These are phyloP conservation scores for Seriola rivoliana DNA, from an alignment of 2,113 vertebrate genomes.

Conservation along the genomic window DNA sequence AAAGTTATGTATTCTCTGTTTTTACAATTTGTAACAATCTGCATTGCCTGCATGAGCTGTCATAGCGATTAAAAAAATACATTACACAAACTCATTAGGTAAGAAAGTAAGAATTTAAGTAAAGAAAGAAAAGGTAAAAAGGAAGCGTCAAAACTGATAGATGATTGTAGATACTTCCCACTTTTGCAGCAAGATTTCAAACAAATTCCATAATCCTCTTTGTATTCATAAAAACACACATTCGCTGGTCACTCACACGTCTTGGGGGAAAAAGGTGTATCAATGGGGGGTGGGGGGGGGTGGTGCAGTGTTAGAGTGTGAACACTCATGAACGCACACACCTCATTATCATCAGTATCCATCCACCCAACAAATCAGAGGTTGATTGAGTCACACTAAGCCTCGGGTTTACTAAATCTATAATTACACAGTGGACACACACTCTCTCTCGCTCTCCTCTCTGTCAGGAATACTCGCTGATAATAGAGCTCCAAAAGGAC, in stretches of 20 bases:
- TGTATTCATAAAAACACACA: not conserved
- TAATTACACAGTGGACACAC: slow-evolving; percentile 64
- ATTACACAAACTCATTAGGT: not conserved
- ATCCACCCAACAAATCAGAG: slow-evolving; percentile 62
- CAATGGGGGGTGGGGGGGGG: not conserved
- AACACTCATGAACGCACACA: not conserved
- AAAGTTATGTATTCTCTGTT: not conserved
- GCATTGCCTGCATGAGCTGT: not conserved
- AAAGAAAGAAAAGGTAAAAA: not conserved
- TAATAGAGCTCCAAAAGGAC: slow-evolving; percentile 33
- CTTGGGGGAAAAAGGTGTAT: not conserved
- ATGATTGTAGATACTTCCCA: not conserved
- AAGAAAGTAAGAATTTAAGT: not conserved
- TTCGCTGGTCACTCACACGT: not conserved
- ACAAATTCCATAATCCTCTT: slow-evolving; percentile 27
- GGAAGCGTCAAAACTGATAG: too few relatives aligned
- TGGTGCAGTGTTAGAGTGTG: not conserved
- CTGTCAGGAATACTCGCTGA: slow-evolving; percentile 29
- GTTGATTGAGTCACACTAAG: slow-evolving; percentile 66
- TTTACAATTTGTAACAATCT: not conserved
- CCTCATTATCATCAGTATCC: slow-evolving; percentile 46
- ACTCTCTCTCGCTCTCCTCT: not conserved
- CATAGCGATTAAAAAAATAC: not conserved
- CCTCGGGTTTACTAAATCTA: slow-evolving; percentile 62
- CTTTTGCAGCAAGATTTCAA: not conserved